Evolutionary conservation across 2,888 invertebrate genomes (phyloP), one percentile per base, ranked within the genome.

Genomic region (Rhamphomyia laevipes): DNA sequence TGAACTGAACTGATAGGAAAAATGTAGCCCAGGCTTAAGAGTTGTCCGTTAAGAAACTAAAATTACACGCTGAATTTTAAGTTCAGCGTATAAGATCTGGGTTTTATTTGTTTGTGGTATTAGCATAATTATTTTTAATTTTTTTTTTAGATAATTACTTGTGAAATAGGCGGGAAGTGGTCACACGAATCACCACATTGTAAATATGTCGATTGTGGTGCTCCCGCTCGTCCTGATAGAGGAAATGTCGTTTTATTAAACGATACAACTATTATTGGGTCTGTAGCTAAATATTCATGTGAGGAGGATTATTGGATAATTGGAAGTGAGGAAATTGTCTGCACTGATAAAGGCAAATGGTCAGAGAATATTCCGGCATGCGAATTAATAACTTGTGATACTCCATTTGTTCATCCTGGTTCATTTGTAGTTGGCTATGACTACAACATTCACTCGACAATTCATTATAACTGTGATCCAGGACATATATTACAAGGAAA

Each of bases 371-470:
- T 86, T 45, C 90, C 91, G 0, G 77, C 83, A n/a, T 92, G 92
- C 66, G 86, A 89, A 74, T 68, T 91, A 61, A 90, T 91, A 51
- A 81, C 85, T 0, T 92, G 92, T 63, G 82, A 85, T 33, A 86
- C 89, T 56, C 93, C 92, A 0, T 84, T 88, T 59, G 86, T 90
- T 1, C 89, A 90, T 0, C 73, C 84, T 0, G 91, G 89, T 9
- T 85, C 89, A 10, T 90, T 83, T 67, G 89, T 92, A 51, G 86
- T 89, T 16, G 90, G 89, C 1, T 90, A 90, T 63, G 90, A 90
- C 63, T 84, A 91, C 63, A 89, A 90, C 63, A 82, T 93, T 0
- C 88, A 90, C 66, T 89, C 91, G 0, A 80, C 78, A 30, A 89
- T 92, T 43, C 84, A 87, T 62, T 92, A 90, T 68, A 84, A 89